phyloP scores from a whole-genome alignment of 2,113 vertebrate genomes.

The Plotosus lineatus region DNA sequence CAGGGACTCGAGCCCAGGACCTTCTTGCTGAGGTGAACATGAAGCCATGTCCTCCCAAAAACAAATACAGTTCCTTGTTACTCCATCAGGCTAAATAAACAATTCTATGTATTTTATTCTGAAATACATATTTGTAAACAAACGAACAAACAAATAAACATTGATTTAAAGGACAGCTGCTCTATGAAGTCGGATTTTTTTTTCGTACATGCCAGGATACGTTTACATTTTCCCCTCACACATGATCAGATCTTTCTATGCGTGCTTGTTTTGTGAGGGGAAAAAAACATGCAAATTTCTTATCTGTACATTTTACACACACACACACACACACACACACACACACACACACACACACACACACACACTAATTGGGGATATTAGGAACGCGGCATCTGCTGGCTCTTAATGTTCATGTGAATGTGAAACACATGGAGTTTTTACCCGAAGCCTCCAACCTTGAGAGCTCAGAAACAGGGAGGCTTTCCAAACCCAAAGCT shows the following conservation, averaged over 20 bases:
- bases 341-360: slow-evolving; percentile 22
- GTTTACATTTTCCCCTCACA: not conserved
- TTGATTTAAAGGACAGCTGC: not conserved
- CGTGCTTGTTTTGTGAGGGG: not conserved
- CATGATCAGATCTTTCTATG: not conserved
- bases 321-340: slow-evolving; percentile 20
- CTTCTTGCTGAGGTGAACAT: no score
- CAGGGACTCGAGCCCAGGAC: no score
- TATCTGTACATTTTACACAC: slow-evolving; percentile 7
- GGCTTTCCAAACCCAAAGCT: slow-evolving; percentile 32
- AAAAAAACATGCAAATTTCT: not conserved
- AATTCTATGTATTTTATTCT: no score
- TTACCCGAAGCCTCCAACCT: slow-evolving; percentile 34
- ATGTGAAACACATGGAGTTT: slow-evolving; percentile 26
- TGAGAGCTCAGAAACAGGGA: slow-evolving; percentile 35
- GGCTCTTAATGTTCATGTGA: slow-evolving; percentile 24
- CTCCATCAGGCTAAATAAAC: not conserved
- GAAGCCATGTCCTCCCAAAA: no score
- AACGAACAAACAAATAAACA: not conserved
- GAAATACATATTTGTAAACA: not conserved
- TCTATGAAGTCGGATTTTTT: not conserved
- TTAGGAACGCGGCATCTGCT: slow-evolving; percentile 46
- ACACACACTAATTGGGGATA: slow-evolving; percentile 27
- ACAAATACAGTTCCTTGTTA: not conserved
- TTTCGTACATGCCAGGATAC: not conserved